phyloP scores from a whole-genome alignment of 2,113 vertebrate species.

The Hippocampus guttulatus region DNA sequence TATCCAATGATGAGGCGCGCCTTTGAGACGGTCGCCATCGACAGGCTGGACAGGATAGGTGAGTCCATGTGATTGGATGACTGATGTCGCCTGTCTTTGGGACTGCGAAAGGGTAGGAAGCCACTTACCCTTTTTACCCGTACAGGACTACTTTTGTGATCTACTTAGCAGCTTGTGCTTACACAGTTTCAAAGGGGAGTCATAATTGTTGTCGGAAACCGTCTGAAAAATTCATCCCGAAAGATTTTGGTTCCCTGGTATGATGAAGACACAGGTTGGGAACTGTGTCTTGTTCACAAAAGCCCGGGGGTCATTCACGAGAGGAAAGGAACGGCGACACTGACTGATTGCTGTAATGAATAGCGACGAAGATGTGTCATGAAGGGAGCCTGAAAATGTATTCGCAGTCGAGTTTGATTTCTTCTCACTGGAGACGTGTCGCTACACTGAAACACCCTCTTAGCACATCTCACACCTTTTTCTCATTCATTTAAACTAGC shows the following conservation, averaged over 20 bases:
- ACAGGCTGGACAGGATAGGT: constrained; percentile 95
- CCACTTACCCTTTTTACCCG: no score
- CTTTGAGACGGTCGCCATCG: constrained; percentile 95
- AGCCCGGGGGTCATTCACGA: constrained; percentile 22
- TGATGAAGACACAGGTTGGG: neutral
- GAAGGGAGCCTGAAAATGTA: constrained; percentile 8
- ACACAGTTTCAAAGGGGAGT: neutral
- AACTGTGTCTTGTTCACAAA: neutral
- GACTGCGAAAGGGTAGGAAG: no score
- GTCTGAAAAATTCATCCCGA: neutral
- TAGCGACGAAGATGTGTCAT: neutral
- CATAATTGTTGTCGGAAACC: neutral
- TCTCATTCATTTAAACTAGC: neutral
- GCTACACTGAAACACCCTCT: neutral
- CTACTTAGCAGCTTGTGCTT: neutral
- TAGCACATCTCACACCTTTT: neutral
- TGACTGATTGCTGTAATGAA: constrained; percentile 34
- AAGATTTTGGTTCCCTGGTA: neutral
- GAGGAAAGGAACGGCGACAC: constrained; percentile 15
- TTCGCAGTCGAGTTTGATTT: constrained; percentile 16
- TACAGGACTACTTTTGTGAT: neutral
- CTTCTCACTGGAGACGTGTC: neutral
- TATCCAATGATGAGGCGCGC: constrained; percentile 98
- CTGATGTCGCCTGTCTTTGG: no score
- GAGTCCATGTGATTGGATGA: constrained; percentile 22